Conservation (phyloP, 1,140 invertebrate genomes). For the Battus philenor region DNA sequence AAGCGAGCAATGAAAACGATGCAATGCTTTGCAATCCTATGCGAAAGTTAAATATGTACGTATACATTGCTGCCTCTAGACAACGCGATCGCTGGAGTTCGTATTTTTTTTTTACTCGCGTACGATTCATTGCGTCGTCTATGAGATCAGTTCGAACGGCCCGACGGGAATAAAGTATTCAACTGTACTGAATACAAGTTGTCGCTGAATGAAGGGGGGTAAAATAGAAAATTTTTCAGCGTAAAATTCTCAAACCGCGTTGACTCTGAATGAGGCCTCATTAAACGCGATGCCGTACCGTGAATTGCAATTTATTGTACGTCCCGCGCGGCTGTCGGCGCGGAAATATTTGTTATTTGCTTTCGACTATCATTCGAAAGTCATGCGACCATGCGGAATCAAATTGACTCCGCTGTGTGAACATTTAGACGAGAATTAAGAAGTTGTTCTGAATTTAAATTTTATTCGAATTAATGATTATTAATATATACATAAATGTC, state of each 20-base stretch:
- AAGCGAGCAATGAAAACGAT: no score
- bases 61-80: no score
- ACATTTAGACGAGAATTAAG: no score
- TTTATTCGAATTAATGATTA: no score
- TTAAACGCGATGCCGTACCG: constrained; percentile 21
- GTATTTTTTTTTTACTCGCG: no score
- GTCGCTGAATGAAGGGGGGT: constrained; percentile 16
- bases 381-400: background rate
- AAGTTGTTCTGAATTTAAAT: no score
- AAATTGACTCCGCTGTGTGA: no score
- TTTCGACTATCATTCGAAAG: constrained; percentile 6
- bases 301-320: constrained; percentile 16
- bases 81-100: no score
- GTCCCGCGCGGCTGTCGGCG: background rate
- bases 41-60: no score
- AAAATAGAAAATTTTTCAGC: constrained; percentile 27
- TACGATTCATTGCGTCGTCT: constrained; percentile 3
- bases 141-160: constrained; percentile 1
- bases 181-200: constrained; percentile 26
- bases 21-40: no score
- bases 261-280: constrained; percentile 26
- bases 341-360: constrained; percentile 16
- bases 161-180: constrained; percentile 15
- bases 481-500: no score
- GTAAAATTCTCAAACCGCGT: constrained; percentile 22